A percentile compares a stretch with the other conserved stretches of the same genome.
phyloP scores from a whole-genome alignment of 2,888 invertebrate species.

The Trissolcus brochymenae region DNA sequence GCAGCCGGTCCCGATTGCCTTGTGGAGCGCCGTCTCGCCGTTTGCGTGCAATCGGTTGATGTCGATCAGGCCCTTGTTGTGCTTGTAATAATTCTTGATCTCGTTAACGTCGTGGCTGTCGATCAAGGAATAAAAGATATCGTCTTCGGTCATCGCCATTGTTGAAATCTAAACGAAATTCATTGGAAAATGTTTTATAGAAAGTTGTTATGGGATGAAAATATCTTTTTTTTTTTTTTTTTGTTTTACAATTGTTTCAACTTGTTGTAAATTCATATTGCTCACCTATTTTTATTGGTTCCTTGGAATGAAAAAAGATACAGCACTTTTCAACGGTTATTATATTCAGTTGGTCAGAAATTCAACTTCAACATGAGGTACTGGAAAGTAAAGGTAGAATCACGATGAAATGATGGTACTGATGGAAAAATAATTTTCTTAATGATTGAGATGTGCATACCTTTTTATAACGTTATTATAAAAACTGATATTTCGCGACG shows the following conservation, averaged over 20 bases:
- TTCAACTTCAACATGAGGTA: not conserved
- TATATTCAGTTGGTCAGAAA: too few species aligned
- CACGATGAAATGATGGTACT: not conserved
- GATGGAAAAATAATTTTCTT: not conserved
- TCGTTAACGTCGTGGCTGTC: conserved; percentile 8
- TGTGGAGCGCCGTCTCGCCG: conserved; percentile 30
- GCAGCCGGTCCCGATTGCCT: conserved; percentile 13
- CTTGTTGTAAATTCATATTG: not conserved
- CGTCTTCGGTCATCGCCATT: conserved; percentile 15
- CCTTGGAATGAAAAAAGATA: too few species aligned
- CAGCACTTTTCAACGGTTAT: too few species aligned
- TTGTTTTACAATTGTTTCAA: not conserved
- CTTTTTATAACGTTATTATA: not conserved
- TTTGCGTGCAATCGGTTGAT: conserved; percentile 13
- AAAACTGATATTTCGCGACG: not conserved
- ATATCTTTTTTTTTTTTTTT: not conserved
- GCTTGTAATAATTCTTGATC: conserved; percentile 17
- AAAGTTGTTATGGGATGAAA: not conserved
- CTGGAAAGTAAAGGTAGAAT: not conserved
- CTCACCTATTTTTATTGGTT: too few species aligned
- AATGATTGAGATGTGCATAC: not conserved
- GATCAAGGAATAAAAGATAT: conserved; percentile 17
- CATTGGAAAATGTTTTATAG: not conserved
- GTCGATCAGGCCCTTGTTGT: conserved; percentile 10
- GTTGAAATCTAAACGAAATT: conserved; percentile 1